Evolutionary conservation across 2,113 vertebrate genomes (phyloP).

Genomic region (Fregata magnificens): DNA sequence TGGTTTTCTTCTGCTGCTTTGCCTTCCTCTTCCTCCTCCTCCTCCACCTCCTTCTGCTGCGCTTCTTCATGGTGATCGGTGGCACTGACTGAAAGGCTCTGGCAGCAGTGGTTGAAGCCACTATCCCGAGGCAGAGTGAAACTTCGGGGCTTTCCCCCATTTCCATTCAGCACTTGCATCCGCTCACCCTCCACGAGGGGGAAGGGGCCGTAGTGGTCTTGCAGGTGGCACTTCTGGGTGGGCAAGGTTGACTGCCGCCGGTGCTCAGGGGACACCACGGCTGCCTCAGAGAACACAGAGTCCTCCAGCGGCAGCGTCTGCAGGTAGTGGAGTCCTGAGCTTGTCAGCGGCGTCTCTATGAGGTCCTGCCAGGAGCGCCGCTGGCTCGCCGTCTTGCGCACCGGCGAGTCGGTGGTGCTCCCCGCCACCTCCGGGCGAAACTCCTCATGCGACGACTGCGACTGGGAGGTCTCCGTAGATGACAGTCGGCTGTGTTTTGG

Average conservation of each 20-base stretch:
- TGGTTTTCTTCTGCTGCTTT: constrained; percentile 75
- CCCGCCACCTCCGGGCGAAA: constrained; percentile 89
- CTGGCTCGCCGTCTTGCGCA: constrained; percentile 92
- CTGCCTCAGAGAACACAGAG: constrained; percentile 90
- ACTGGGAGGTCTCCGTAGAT: constrained; percentile 95
- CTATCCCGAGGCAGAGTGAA: constrained; percentile 95
- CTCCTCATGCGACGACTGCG: constrained; percentile 95
- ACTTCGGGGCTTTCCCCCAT: constrained; percentile 91
- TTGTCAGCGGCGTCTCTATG: constrained; percentile 95
- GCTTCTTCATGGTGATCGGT: constrained; percentile 81
- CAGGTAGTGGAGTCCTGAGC: constrained; percentile 94
- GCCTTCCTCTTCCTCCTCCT: constrained; percentile 72
- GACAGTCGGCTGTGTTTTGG: constrained; percentile 92
- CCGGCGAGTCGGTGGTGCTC: constrained; percentile 84
- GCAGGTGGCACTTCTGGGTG: constrained; percentile 90
- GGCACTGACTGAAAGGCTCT: constrained; percentile 78
- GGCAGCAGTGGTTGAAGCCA: constrained; percentile 89
- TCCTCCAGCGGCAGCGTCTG: constrained; percentile 95
- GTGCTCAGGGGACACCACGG: constrained; percentile 83
- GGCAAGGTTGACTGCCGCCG: constrained; percentile 94
- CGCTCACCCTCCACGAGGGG: constrained; percentile 82
- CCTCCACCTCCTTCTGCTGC: constrained; percentile 77
- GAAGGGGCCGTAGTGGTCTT: constrained; percentile 93
- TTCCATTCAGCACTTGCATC: constrained; percentile 77
- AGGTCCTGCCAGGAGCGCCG: constrained; percentile 98